Conservation (phyloP, 2,888 invertebrate species). For the Napeogenes inachia region DNA sequence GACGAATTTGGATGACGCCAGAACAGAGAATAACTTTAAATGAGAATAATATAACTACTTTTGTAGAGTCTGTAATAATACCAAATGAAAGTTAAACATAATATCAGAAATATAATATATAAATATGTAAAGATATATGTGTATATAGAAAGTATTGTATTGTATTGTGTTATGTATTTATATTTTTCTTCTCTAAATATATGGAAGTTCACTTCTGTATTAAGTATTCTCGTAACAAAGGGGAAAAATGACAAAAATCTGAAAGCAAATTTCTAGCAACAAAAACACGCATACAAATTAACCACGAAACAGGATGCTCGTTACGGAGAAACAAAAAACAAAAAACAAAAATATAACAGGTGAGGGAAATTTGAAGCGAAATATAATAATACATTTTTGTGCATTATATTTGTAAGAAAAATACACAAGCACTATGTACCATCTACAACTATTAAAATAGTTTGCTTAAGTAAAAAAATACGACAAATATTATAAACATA, state of each 20-base stretch:
- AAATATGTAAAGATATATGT: neutral
- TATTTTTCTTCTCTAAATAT: neutral
- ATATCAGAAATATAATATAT: neutral
- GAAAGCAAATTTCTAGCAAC: constrained; percentile 52
- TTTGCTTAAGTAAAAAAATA: too few species aligned
- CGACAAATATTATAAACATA: too few species aligned
- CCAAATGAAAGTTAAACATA: neutral
- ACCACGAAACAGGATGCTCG: constrained; percentile 67
- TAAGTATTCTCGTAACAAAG: constrained; percentile 25
- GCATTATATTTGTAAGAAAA: constrained; percentile 34
- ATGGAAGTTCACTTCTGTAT: constrained; percentile 4
- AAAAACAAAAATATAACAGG: constrained; percentile 45
- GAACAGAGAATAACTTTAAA: constrained; percentile 14
- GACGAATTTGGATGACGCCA: constrained; percentile 62
- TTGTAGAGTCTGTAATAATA: neutral
- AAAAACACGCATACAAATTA: constrained; percentile 69
- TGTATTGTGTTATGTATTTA: neutral
- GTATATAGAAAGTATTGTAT: neutral
- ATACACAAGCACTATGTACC: too few species aligned
- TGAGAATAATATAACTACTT: constrained; percentile 14
- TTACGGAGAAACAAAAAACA: constrained; percentile 56
- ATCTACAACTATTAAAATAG: too few species aligned
- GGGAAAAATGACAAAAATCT: constrained; percentile 49
- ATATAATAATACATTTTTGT: constrained; percentile 60
- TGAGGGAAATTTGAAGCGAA: constrained; percentile 49